phyloP scores from a whole-genome alignment of 2,888 invertebrate species.

The Noctua fimbriata region DNA sequence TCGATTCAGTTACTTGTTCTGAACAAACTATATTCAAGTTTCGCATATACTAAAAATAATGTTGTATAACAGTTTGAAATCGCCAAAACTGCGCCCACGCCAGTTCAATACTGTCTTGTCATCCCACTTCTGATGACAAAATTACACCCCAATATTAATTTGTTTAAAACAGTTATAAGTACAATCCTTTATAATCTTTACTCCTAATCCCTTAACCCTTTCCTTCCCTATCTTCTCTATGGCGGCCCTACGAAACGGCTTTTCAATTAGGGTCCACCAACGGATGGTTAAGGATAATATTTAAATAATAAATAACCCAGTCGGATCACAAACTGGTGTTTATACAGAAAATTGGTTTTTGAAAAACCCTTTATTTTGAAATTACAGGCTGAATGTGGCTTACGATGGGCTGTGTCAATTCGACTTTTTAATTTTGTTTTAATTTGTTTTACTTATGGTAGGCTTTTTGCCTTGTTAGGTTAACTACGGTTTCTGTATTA shows the following conservation, averaged over 20 bases:
- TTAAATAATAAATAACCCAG: slow-evolving; percentile 74
- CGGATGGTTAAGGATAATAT: slow-evolving; percentile 67
- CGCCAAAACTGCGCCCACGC: background rate
- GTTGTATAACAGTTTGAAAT: too few relatives aligned
- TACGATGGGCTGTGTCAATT: slow-evolving; percentile 1
- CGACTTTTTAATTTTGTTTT: slow-evolving; percentile 38
- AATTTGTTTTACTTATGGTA: slow-evolving; percentile 5
- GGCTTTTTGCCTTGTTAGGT: background rate
- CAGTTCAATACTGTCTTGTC: background rate
- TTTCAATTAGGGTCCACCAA: slow-evolving; percentile 59
- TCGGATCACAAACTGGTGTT: slow-evolving; percentile 68
- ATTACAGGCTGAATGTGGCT: slow-evolving; percentile 37
- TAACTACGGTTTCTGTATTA: background rate
- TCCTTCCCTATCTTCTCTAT: background rate
- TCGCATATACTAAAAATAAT: too few relatives aligned
- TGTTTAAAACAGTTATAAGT: slow-evolving; percentile 37
- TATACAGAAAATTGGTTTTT: slow-evolving; percentile 76
- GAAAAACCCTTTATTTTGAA: slow-evolving; percentile 53
- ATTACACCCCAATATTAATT: slow-evolving; percentile 17
- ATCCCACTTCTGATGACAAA: slow-evolving; percentile 5
- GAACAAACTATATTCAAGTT: too few relatives aligned
- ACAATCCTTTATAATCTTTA: slow-evolving; percentile 30
- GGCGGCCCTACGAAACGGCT: slow-evolving; percentile 44
- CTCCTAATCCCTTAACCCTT: slow-evolving; percentile 25
- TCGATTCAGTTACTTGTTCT: too few relatives aligned